Percentiles rank a stretch among this genome's conserved stretches.
Evolutionary conservation across 2,888 invertebrate genomes (phyloP).

Genomic region (Rhingia campestris): DNA sequence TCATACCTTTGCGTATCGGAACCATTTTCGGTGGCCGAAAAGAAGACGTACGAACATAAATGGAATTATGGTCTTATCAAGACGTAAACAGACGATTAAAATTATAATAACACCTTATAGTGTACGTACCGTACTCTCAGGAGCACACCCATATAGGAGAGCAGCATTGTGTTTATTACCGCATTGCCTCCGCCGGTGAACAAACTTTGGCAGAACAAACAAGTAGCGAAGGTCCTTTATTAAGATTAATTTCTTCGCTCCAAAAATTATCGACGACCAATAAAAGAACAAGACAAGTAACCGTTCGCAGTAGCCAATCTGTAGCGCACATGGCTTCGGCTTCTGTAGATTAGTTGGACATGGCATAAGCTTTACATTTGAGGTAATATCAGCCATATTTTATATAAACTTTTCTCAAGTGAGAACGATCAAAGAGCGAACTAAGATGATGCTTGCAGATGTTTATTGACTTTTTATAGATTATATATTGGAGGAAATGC

Average conservation of each 20-base stretch:
- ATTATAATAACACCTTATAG: slow-evolving; percentile 81
- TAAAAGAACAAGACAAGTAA: slow-evolving; percentile 73
- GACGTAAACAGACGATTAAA: slow-evolving; percentile 78
- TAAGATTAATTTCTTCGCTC: slow-evolving; percentile 80
- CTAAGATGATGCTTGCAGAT: too few relatives aligned
- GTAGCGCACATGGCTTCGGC: slow-evolving; percentile 67
- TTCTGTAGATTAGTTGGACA: slow-evolving; percentile 80
- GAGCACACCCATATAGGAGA: slow-evolving; percentile 65
- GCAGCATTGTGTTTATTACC: slow-evolving; percentile 72
- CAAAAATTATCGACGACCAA: slow-evolving; percentile 72
- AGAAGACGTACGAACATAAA: slow-evolving; percentile 80
- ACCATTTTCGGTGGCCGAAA: slow-evolving; percentile 71
- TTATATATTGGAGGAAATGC: too few relatives aligned
- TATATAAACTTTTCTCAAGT: too few relatives aligned
- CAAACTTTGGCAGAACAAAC: slow-evolving; percentile 80
- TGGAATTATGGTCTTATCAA: slow-evolving; percentile 83
- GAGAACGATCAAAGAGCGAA: too few relatives aligned
- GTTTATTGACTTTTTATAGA: too few relatives aligned
- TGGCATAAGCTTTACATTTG: slow-evolving; percentile 80
- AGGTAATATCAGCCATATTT: too few relatives aligned
- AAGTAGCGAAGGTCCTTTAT: slow-evolving; percentile 79
- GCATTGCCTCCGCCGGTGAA: slow-evolving; percentile 64
- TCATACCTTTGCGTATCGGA: too few relatives aligned
- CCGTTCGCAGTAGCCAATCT: slow-evolving; percentile 68
- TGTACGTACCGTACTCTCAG: too few relatives aligned